Percentiles rank a stretch among this genome's conserved stretches.
Evolutionary conservation across 2,797 vertebrate species (phyloP).

Genomic region (Chromobotia macracanthus): DNA sequence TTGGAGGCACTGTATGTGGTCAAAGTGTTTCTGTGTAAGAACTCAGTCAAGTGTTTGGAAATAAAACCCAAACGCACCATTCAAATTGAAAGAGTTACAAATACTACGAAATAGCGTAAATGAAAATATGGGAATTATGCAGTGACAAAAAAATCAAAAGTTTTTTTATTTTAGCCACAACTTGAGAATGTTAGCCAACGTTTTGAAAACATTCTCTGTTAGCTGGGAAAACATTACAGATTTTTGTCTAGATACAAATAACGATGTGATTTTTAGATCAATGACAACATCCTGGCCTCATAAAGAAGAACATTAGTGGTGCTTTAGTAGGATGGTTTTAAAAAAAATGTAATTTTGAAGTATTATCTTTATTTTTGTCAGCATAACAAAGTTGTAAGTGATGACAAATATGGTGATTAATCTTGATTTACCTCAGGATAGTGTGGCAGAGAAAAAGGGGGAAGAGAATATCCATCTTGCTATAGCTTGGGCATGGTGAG

Average conservation of each 20-base stretch:
- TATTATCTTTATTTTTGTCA: slow-evolving; percentile 73
- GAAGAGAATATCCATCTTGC: slow-evolving; percentile 63
- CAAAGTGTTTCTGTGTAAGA: slow-evolving; percentile 29
- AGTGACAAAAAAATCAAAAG: background rate
- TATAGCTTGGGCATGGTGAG: slow-evolving; percentile 33
- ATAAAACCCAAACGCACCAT: slow-evolving; percentile 43
- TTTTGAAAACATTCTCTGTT: no score
- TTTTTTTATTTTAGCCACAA: background rate
- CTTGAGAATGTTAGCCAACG: no score
- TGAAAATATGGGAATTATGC: background rate
- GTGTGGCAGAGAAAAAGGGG: slow-evolving; percentile 42
- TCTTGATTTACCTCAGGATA: slow-evolving; percentile 68
- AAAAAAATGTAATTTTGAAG: slow-evolving; percentile 67
- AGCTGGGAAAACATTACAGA: no score
- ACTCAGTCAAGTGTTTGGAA: slow-evolving; percentile 46
- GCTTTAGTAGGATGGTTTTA: slow-evolving; percentile 17
- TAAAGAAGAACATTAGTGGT: slow-evolving; percentile 65
- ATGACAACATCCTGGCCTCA: slow-evolving; percentile 18
- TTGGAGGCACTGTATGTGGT: slow-evolving; percentile 18
- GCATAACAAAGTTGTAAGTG: slow-evolving; percentile 55
- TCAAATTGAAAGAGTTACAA: slow-evolving; percentile 3
- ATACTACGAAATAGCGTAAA: background rate
- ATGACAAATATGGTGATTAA: slow-evolving; percentile 65
- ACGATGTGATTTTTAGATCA: slow-evolving; percentile 19
- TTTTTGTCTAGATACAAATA: slow-evolving; percentile 1